phyloP scores from a whole-genome alignment of 2,888 invertebrate species.

The Chouioia cunea region DNA sequence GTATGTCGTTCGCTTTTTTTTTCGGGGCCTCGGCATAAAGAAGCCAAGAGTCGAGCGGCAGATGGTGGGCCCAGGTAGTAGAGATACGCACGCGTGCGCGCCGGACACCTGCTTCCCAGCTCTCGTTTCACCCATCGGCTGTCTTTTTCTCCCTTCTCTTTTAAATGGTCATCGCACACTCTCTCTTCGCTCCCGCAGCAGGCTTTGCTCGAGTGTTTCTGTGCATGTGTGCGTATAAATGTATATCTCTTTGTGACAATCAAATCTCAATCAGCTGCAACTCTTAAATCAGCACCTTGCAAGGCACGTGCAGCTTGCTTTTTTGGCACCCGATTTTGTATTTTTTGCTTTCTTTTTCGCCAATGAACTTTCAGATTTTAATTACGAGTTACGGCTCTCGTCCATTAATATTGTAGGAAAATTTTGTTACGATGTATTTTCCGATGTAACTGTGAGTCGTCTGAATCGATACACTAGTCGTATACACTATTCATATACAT shows the following conservation, averaged over 20 bases:
- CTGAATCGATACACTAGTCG: not conserved
- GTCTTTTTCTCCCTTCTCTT: slow-evolving; percentile 31
- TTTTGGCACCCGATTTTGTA: not conserved
- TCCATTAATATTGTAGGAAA: no score
- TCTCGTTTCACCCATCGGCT: slow-evolving; percentile 46
- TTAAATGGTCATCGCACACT: slow-evolving; percentile 50
- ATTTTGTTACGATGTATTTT: not conserved
- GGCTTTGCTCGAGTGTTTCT: not conserved
- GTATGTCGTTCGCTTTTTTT: slow-evolving; percentile 5
- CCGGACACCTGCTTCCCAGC: slow-evolving; percentile 59
- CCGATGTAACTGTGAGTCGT: not conserved
- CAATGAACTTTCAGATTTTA: slow-evolving; percentile 21
- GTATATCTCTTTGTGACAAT: slow-evolving; percentile 38
- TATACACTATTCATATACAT: no score
- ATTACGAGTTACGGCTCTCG: not conserved
- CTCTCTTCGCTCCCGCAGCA: slow-evolving; percentile 12
- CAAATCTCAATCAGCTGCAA: slow-evolving; percentile 46
- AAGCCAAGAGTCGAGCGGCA: slow-evolving; percentile 43
- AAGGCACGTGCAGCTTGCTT: not conserved
- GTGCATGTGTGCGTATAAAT: slow-evolving; percentile 1
- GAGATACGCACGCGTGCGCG: slow-evolving; percentile 47
- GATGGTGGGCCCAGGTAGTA: slow-evolving; percentile 49
- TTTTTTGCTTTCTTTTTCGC: not conserved
- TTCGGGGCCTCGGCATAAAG: slow-evolving; percentile 27
- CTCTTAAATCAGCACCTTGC: slow-evolving; percentile 46